Conservation (phyloP, 2,797 vertebrate species). For the Lepilemur ruficaudatus region DNA sequence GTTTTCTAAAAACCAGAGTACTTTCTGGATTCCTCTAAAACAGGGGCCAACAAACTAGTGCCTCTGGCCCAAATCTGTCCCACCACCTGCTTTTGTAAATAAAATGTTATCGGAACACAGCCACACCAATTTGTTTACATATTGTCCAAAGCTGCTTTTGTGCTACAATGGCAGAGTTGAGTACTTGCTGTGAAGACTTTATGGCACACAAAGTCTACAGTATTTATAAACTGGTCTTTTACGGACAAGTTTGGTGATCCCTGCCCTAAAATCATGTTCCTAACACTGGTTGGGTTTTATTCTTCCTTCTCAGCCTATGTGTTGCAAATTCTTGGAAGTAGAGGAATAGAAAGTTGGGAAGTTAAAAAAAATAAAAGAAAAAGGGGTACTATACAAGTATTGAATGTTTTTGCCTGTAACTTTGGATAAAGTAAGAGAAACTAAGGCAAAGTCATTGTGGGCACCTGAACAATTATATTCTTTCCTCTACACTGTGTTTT, state of each 20-base stretch:
- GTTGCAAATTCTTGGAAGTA: not conserved
- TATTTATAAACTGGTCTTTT: not conserved
- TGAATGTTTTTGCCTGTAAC: not conserved
- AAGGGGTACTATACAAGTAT: not conserved
- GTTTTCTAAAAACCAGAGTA: not conserved
- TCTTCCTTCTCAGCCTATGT: not conserved
- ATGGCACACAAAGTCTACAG: not conserved
- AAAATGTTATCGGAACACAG: not conserved
- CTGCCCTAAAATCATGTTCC: not conserved
- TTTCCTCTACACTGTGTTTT: not conserved
- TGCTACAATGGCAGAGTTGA: not conserved
- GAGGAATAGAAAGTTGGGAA: not conserved
- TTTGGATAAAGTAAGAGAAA: not conserved
- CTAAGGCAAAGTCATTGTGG: not conserved
- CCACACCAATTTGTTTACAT: not conserved
- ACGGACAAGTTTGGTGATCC: not conserved
- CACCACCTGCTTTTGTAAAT: not conserved
- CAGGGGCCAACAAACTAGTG: not conserved
- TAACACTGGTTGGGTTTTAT: not conserved
- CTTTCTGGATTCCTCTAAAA: not conserved
- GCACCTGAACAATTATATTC: not conserved
- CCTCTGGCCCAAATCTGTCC: not conserved
- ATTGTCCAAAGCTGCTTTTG: not conserved
- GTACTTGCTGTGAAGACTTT: not conserved
- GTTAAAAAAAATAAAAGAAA: not conserved